phyloP scores from a whole-genome alignment of 2,113 vertebrate genomes.

The Periophthalmodon schlosseri region DNA sequence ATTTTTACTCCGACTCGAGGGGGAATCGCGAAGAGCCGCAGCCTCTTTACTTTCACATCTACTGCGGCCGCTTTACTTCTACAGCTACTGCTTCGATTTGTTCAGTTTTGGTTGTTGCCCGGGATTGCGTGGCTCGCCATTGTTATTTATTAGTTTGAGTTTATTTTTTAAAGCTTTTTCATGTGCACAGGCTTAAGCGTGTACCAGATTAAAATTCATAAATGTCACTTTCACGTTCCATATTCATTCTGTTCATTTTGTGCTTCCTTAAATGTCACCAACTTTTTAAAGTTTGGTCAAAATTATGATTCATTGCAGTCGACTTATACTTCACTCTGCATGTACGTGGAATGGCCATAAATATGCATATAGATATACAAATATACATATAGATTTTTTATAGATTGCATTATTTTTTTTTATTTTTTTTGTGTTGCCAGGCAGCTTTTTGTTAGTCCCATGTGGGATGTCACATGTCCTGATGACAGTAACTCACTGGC shows the following conservation, averaged over 20 bases:
- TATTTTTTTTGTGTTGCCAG: too few species aligned
- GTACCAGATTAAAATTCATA: too few species aligned
- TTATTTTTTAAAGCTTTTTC: neutral
- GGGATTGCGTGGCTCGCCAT: constrained; percentile 16
- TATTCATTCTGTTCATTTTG: neutral
- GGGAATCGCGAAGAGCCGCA: constrained; percentile 44
- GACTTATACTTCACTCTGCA: too few species aligned
- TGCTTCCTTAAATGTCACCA: neutral
- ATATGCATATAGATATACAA: too few species aligned
- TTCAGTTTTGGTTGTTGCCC: constrained; percentile 36
- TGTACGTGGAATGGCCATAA: too few species aligned
- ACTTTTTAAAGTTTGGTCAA: too few species aligned
- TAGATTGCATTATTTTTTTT: too few species aligned
- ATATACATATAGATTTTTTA: too few species aligned
- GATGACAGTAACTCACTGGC: neutral
- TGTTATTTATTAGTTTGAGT: neutral
- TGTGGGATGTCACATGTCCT: neutral
- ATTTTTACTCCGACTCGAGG: constrained; percentile 36
- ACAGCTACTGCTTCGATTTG: constrained; percentile 18
- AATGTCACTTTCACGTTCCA: neutral
- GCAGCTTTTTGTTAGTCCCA: neutral
- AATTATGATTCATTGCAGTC: neutral
- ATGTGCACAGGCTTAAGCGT: neutral
- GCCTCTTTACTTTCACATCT: constrained; percentile 22
- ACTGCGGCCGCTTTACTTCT: constrained; percentile 25